Evolutionary conservation across 2,797 vertebrate species (phyloP).

Genomic region (Pseudocheirus occidentalis): DNA sequence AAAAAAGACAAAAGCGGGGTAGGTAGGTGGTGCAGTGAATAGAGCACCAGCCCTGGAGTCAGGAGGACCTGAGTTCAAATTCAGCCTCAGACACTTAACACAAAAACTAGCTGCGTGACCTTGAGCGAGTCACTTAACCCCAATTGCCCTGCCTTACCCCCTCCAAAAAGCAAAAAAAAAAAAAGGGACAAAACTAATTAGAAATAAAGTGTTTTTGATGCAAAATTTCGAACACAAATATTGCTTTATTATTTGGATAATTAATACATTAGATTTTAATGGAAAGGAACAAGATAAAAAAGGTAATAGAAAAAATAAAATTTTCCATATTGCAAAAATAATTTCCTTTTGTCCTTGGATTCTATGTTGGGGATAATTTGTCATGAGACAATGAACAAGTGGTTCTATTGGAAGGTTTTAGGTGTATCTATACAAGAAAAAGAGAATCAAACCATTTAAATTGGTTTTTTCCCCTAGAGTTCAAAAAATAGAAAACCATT

Average conservation of each 20-base stretch:
- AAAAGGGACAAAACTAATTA: background rate
- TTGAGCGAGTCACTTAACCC: no score
- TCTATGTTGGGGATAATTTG: constrained; percentile 12
- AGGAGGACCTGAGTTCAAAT: no score
- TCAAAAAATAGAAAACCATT: background rate
- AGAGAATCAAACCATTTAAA: background rate
- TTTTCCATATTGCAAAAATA: background rate
- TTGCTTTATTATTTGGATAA: constrained; percentile 35
- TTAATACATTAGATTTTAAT: constrained; percentile 36
- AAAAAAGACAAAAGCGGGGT: background rate
- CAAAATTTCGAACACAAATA: constrained; percentile 16
- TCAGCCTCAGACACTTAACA: no score
- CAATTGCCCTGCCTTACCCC: no score
- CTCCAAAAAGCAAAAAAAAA: no score
- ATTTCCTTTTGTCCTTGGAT: background rate
- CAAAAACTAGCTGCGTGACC: no score
- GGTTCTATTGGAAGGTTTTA: constrained; percentile 44
- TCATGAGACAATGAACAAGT: background rate
- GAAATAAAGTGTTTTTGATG: background rate
- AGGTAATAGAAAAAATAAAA: constrained; percentile 23
- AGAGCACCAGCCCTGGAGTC: no score
- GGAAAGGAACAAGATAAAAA: constrained; percentile 36
- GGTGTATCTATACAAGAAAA: constrained; percentile 11
- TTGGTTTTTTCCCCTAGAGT: background rate
- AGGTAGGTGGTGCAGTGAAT: no score